Percentiles rank a stretch among this genome's conserved stretches.
These are phyloP conservation scores for Malurus alboscapulatus DNA, from an alignment of 2,113 vertebrate genomes.

Conservation along the genomic window DNA sequence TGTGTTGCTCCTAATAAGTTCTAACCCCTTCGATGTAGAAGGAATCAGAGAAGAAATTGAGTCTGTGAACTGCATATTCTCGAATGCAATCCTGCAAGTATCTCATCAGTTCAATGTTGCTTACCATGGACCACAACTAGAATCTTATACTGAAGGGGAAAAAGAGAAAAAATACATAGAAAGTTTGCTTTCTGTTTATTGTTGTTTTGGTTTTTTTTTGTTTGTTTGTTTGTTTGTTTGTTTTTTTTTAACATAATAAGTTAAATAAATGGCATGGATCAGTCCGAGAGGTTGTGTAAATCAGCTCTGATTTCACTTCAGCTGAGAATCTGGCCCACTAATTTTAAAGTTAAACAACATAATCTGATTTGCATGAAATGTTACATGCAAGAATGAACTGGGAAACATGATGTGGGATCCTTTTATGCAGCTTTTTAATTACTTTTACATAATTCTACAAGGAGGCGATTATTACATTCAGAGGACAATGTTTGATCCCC, in stretches of 20 bases:
- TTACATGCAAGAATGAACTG: constrained; percentile 10
- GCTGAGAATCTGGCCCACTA: not conserved
- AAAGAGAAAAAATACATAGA: not conserved
- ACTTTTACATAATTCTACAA: constrained; percentile 22
- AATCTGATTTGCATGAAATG: constrained; percentile 34
- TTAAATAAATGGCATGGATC: not conserved
- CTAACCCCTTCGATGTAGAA: not conserved
- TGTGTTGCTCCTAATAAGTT: not conserved
- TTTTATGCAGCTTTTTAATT: constrained; percentile 36
- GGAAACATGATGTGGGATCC: not conserved
- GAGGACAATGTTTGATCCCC: not conserved
- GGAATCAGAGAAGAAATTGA: not conserved
- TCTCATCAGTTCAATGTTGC: not conserved
- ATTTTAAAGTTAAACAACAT: constrained; percentile 33
- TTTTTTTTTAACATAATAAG: not conserved
- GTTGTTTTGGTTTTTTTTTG: not conserved
- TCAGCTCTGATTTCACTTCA: not conserved
- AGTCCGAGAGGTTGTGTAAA: not conserved
- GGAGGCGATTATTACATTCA: not conserved
- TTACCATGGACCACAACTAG: not conserved
- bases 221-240: too few species aligned
- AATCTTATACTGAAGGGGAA: not conserved
- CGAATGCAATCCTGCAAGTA: not conserved
- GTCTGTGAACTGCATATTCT: not conserved
- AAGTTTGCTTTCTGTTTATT: not conserved